Evolutionary conservation across 2,888 invertebrate genomes (phyloP).

Genomic region (Leptopilina drosophilae): DNA sequence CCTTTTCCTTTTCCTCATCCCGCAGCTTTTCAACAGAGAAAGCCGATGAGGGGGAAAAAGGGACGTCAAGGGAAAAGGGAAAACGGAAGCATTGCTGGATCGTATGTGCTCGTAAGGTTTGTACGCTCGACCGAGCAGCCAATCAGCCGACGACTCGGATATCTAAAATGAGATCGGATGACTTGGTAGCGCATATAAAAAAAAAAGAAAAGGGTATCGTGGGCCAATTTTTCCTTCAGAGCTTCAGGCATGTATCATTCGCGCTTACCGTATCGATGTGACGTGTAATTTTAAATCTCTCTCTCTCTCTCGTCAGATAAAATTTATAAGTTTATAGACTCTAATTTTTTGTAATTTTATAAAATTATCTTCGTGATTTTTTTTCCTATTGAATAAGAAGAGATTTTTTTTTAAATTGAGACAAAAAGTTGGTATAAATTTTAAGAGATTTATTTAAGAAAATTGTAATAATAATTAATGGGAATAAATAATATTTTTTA

Average conservation of each 20-base stretch:
- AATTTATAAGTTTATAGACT: background rate
- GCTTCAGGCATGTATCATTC: constrained; percentile 26
- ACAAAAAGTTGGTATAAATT: no score
- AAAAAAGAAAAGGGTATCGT: constrained; percentile 26
- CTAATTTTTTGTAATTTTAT: no score
- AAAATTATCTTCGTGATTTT: no score
- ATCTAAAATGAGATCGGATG: constrained; percentile 60
- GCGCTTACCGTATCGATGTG: constrained; percentile 13
- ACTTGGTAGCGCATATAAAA: constrained; percentile 49
- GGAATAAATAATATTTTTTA: no score
- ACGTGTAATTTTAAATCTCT: constrained; percentile 12
- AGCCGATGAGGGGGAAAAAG: constrained; percentile 19
- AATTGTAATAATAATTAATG: no score
- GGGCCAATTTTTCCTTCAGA: constrained; percentile 25
- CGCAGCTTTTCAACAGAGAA: constrained; percentile 39
- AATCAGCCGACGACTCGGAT: constrained; percentile 51
- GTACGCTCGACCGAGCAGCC: constrained; percentile 49
- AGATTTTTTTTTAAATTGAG: background rate
- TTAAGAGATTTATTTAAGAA: no score
- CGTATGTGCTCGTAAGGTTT: constrained; percentile 45
- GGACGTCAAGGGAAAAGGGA: constrained; percentile 44
- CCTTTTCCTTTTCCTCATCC: no score
- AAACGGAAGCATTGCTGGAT: constrained; percentile 43
- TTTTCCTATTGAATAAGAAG: no score
- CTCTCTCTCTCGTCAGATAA: background rate